Conservation (phyloP, 1,140 invertebrate species). For the Caerostris extrusa region DNA sequence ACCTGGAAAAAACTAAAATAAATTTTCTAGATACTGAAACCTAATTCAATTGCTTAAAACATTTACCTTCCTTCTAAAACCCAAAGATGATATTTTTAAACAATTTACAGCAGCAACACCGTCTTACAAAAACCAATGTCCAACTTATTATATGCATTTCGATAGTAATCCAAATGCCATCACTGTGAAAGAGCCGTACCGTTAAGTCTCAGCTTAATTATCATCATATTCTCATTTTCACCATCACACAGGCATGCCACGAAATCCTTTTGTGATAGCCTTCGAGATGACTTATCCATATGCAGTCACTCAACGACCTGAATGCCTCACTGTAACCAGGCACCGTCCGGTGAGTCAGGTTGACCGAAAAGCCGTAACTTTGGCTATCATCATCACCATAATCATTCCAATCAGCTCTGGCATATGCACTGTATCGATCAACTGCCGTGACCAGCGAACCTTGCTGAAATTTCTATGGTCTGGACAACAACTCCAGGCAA, state of each 20-base stretch:
- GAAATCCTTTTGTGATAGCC: not conserved
- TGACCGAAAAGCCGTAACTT: not conserved
- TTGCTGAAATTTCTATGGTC: constrained; percentile 37
- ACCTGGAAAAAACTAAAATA: too few species aligned
- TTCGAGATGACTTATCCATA: constrained; percentile 6
- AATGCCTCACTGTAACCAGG: not conserved
- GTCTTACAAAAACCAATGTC: too few species aligned
- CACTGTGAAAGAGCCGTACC: too few species aligned
- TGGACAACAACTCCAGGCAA: not conserved
- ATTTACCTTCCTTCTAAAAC: too few species aligned
- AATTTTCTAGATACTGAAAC: too few species aligned
- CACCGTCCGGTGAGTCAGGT: constrained; percentile 16
- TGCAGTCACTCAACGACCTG: not conserved
- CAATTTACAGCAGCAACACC: too few species aligned
- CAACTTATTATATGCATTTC: too few species aligned
- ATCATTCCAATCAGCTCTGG: constrained; percentile 41
- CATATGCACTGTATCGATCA: not conserved
- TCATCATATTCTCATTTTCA: not conserved
- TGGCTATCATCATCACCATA: not conserved
- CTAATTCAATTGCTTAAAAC: too few species aligned
- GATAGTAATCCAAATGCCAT: too few species aligned
- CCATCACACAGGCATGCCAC: not conserved
- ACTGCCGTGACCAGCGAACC: not conserved
- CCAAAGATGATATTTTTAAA: too few species aligned
- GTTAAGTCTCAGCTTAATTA: not conserved